These are phyloP conservation scores for Nibea coibor DNA, from an alignment of 2,113 vertebrate genomes.

Conservation along the genomic window DNA sequence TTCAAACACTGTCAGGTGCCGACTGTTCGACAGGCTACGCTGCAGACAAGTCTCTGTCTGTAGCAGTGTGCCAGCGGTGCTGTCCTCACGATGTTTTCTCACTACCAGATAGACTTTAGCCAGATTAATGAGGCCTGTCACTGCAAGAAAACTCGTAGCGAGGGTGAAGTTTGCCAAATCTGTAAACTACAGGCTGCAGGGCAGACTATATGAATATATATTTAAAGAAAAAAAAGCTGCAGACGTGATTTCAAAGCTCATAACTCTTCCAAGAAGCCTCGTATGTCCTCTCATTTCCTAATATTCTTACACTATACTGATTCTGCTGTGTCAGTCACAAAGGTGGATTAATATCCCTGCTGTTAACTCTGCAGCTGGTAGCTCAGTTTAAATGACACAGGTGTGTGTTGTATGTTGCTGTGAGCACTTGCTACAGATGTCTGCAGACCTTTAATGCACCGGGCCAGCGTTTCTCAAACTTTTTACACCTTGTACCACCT, in stretches of 20 bases:
- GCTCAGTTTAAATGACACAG: not conserved
- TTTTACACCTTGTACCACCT: no score
- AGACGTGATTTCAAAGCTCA: not conserved
- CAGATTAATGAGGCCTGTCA: not conserved
- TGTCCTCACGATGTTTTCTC: not conserved
- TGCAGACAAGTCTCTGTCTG: not conserved
- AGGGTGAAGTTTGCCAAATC: not conserved
- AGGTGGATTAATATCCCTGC: not conserved
- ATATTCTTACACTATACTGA: not conserved
- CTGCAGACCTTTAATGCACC: slow-evolving; percentile 1
- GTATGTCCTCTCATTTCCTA: no score
- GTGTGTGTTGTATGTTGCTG: not conserved
- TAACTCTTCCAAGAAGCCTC: not conserved
- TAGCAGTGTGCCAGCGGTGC: not conserved
- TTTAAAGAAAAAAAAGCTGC: no score
- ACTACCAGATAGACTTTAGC: not conserved
- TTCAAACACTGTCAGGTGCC: slow-evolving; percentile 38
- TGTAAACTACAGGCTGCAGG: no score
- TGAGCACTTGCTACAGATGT: not conserved
- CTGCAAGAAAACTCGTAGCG: not conserved
- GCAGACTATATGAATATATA: no score
- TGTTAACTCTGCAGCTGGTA: not conserved
- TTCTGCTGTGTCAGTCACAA: not conserved
- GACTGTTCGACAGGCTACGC: slow-evolving; percentile 22
- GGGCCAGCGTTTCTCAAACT: no score